A percentile compares a stretch with the other conserved stretches of the same genome.
Evolutionary conservation across 2,113 vertebrate species (phyloP).

Genomic region (Aegypius monachus): DNA sequence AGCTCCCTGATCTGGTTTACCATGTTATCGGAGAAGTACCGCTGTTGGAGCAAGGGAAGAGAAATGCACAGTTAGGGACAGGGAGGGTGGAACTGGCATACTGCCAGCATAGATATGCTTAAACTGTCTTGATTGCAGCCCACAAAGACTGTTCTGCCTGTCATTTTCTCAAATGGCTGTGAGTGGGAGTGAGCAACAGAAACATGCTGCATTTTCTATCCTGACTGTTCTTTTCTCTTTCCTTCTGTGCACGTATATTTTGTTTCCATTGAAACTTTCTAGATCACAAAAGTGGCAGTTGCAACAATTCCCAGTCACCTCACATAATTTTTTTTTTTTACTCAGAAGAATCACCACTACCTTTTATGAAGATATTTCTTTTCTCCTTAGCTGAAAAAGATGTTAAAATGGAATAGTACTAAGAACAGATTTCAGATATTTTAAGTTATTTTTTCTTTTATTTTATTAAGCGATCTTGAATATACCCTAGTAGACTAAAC

Average conservation of each 20-base stretch:
- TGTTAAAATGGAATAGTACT: background rate
- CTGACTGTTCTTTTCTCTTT: constrained; percentile 59
- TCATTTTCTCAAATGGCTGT: constrained; percentile 33
- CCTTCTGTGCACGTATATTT: constrained; percentile 4
- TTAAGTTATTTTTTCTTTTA: background rate
- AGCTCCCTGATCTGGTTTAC: background rate
- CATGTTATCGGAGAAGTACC: background rate
- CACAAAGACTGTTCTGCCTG: constrained; percentile 29
- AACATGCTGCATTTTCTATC: constrained; percentile 1
- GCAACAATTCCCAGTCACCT: background rate
- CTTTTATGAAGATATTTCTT: background rate
- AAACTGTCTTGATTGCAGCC: background rate
- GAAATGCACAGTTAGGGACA: background rate
- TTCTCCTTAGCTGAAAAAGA: background rate
- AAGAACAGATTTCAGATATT: background rate
- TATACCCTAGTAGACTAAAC: background rate
- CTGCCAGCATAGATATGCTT: background rate
- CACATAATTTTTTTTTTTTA: background rate
- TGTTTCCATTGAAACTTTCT: constrained; percentile 15
- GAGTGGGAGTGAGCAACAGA: constrained; percentile 53
- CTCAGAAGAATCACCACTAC: background rate
- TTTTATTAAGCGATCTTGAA: background rate
- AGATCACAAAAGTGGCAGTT: background rate
- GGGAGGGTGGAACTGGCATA: background rate
- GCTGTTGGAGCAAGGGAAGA: background rate